A percentile compares a stretch with the other conserved stretches of the same genome.
These are phyloP conservation scores for Barbus barbus DNA, from an alignment of 2,113 vertebrate genomes.

Conservation along the genomic window DNA sequence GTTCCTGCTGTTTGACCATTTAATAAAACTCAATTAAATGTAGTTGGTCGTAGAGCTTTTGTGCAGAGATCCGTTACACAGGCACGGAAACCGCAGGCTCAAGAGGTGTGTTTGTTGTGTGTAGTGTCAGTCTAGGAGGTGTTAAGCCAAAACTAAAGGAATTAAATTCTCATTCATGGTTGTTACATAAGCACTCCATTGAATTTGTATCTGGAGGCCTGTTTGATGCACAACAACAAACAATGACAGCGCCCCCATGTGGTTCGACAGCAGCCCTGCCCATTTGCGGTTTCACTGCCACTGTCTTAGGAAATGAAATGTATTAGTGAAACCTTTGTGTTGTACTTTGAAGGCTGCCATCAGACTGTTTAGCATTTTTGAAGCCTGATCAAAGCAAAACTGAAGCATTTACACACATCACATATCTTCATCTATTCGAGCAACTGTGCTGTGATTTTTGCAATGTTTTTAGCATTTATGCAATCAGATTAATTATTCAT, in stretches of 20 bases:
- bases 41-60: background rate
- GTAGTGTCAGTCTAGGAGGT: background rate
- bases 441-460: background rate
- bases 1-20: conserved; percentile 29
- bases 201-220: background rate
- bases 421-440: background rate
- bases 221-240: background rate
- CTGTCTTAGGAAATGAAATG: background rate
- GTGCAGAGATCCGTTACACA: background rate
- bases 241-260: background rate
- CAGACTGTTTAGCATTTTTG: background rate
- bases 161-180: background rate
- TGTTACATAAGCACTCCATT: background rate
- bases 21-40: conserved; percentile 12
- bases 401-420: background rate
- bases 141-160: background rate
- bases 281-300: background rate
- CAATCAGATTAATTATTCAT: background rate
- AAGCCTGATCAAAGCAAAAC: background rate
- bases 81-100: background rate
- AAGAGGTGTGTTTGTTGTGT: background rate
- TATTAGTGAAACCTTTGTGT: background rate
- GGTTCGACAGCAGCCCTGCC: background rate
- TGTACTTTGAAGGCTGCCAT: background rate
- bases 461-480: background rate